Evolutionary conservation across 2,113 vertebrate genomes (phyloP).

Genomic region (Gorilla gorilla): DNA sequence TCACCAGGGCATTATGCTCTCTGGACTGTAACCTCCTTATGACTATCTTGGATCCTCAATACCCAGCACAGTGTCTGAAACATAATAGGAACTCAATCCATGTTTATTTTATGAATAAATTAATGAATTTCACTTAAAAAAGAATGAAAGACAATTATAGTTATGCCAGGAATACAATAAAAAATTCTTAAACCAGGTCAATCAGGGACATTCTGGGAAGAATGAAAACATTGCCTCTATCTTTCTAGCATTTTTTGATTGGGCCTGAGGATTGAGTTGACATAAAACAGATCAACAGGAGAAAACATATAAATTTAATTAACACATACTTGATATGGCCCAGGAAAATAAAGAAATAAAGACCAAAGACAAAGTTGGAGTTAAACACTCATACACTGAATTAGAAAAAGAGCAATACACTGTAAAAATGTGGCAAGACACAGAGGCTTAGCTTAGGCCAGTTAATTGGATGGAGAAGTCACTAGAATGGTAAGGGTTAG

Average conservation of each 20-base stretch:
- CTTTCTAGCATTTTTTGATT: not conserved
- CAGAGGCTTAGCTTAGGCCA: fast-evolving
- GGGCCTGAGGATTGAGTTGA: not conserved
- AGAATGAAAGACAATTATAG: not conserved
- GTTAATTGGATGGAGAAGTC: fast-evolving
- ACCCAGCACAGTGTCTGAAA: not conserved
- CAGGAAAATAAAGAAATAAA: not conserved
- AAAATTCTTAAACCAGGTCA: not conserved
- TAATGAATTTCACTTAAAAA: not conserved
- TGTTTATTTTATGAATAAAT: not conserved
- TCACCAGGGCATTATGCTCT: not conserved
- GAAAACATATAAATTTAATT: too few species aligned
- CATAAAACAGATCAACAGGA: too few species aligned
- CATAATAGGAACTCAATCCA: not conserved
- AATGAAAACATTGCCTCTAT: not conserved
- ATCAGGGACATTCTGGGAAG: not conserved
- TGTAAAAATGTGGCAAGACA: not conserved
- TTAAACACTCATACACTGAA: not conserved
- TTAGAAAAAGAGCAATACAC: too few species aligned
- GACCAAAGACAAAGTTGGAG: not conserved
- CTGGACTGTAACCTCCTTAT: not conserved
- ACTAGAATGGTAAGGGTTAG: not conserved
- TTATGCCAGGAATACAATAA: not conserved
- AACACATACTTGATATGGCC: too few species aligned
- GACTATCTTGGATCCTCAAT: not conserved